Evolutionary conservation across 2,113 vertebrate genomes (phyloP).

Genomic region (Dipodomys ordii): DNA sequence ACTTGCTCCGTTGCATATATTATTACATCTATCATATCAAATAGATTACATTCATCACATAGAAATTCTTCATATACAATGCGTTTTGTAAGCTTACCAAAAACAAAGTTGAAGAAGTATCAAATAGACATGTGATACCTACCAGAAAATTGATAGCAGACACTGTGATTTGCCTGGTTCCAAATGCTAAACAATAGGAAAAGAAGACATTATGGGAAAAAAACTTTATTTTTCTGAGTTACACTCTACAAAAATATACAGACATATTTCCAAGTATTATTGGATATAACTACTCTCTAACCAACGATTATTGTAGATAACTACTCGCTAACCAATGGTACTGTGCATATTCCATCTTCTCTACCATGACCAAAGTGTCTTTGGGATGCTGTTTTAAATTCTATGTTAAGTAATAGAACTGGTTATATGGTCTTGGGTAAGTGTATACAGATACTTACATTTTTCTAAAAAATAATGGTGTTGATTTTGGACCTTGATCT

Average conservation of each 20-base stretch:
- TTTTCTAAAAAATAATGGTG: too few species aligned
- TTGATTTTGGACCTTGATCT: too few species aligned
- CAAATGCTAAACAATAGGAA: constrained; percentile 86
- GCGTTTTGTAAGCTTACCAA: background rate
- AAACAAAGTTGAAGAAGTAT: background rate
- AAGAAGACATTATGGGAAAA: background rate
- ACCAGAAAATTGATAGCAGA: constrained; percentile 89
- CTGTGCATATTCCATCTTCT: too few species aligned
- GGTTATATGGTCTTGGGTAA: too few species aligned
- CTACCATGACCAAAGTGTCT: too few species aligned
- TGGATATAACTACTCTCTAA: background rate
- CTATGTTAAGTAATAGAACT: too few species aligned
- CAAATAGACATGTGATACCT: constrained; percentile 74
- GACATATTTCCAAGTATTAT: background rate
- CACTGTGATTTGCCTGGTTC: constrained; percentile 86
- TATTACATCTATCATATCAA: background rate
- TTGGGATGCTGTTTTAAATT: too few species aligned
- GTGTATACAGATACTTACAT: too few species aligned
- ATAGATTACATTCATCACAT: background rate
- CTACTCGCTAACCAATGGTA: background rate
- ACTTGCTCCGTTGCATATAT: background rate
- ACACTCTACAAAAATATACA: background rate
- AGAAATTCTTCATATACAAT: background rate
- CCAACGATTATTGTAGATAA: background rate
- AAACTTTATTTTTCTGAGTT: background rate